Evolutionary conservation across 2,888 invertebrate species (phyloP), one percentile per base, ranked within the genome.

Genomic region (Macropis europaea): DNA sequence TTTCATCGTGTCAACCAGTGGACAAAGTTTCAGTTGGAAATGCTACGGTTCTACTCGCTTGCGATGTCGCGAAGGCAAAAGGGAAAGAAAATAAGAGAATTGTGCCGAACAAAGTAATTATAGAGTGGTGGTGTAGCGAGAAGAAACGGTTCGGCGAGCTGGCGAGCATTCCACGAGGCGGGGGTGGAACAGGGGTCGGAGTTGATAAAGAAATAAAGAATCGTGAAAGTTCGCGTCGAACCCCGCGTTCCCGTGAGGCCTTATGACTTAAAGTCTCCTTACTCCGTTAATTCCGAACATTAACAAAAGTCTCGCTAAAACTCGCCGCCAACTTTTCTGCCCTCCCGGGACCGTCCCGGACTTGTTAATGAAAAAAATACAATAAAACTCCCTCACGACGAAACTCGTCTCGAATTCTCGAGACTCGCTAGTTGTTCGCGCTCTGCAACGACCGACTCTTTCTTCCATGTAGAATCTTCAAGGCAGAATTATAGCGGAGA

Each of bases 201-300:
- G 87, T 89, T 88, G 89, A 89, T 89, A 89, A 89, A 89, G 89
- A 89, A 89, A 89, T 89, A 89, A 89, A 89, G 89, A 89, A 89
- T 89, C 86, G 88, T 84, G 82, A 86, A 89, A 89, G 88, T 89
- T 89, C 83, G 88, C 88, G 88, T 88, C 87, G 88, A 88, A 88
- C 84, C 87, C 76, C 69, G 72, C 70, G 73, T 72, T 89, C 89
- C 88, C 89, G 73, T 38, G 89, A 82, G 89, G 84, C 87, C 89
- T 89, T 89, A 89, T 89, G 89, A 89, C 89, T 89, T 89, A 89
- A 89, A 89, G 88, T 89, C 89, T 88, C 89, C 88, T 89, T 89
- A 89, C 89, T 88, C 88, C 89, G 89, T 89, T 89, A 89, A 89
- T 89, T 89, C 88, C 85, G 88, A 89, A 89, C 89, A 89, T 89